Conservation (phyloP, 2,113 vertebrate genomes). For the Fulica atra region DNA sequence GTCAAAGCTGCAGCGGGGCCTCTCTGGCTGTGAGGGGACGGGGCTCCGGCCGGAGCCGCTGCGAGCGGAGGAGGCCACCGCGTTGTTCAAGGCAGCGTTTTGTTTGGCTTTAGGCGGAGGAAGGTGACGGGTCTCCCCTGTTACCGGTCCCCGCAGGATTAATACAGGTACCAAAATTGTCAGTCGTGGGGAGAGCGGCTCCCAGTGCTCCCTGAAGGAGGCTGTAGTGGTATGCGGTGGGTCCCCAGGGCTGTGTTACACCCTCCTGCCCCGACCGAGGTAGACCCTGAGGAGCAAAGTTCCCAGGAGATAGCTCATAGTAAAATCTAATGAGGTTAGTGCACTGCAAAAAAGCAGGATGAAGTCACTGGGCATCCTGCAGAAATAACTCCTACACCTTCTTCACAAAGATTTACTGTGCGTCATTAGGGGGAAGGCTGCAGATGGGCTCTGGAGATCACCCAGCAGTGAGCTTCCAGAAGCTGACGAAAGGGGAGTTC, state of each 20-base stretch:
- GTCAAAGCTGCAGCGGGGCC: no score
- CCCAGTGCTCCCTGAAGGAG: neutral
- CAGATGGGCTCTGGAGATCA: neutral
- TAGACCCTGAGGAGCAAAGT: neutral
- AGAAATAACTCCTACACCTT: neutral
- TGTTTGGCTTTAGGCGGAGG: neutral
- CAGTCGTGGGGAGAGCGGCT: neutral
- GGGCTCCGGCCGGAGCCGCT: neutral
- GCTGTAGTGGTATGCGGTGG: neutral
- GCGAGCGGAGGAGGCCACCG: neutral
- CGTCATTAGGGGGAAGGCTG: neutral
- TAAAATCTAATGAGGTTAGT: neutral
- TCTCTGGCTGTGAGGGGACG: no score
- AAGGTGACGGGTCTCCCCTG: neutral
- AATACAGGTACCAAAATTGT: fast-evolving
- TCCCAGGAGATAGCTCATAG: neutral
- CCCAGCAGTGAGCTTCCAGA: fast-evolving
- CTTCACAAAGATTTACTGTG: neutral
- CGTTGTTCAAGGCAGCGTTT: neutral
- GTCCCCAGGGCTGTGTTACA: neutral
- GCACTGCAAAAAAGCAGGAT: neutral
- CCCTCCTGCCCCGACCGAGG: neutral
- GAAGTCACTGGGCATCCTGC: neutral
- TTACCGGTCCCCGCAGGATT: neutral
- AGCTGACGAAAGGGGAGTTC: fast-evolving